Conservation (phyloP, 1,140 invertebrate species). For the Drosophila ironensis region DNA sequence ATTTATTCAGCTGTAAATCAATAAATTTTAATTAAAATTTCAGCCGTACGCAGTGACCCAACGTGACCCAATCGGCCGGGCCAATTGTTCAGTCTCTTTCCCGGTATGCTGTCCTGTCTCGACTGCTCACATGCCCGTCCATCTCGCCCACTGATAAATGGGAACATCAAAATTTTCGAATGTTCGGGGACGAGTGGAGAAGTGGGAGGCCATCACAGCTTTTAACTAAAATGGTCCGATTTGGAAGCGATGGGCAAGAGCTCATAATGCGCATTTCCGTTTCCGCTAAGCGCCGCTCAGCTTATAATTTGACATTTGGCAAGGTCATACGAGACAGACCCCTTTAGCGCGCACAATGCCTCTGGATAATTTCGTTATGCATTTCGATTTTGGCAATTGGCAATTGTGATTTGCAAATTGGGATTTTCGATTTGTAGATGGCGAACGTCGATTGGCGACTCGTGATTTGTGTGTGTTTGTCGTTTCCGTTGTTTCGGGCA, state of each 20-base stretch:
- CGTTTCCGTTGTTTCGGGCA: conserved; percentile 18
- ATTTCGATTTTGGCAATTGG: conserved; percentile 71
- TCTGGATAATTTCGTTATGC: conserved; percentile 65
- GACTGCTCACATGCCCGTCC: neutral
- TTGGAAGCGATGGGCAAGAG: conserved; percentile 36
- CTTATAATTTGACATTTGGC: conserved; percentile 75
- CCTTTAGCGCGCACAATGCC: neutral
- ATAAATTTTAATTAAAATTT: conserved; percentile 80
- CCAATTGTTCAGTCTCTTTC: conserved; percentile 52
- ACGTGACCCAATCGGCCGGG: conserved; percentile 35
- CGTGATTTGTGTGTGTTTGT: conserved; percentile 18
- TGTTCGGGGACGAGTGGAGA: neutral
- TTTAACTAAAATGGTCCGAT: conserved; percentile 54
- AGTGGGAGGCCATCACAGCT: conserved; percentile 14
- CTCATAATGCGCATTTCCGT: conserved; percentile 72
- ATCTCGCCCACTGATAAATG: conserved; percentile 31
- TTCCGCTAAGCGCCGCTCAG: conserved; percentile 62
- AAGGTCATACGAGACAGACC: conserved; percentile 40
- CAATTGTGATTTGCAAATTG: conserved; percentile 46
- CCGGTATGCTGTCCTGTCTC: neutral
- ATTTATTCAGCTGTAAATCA: conserved; percentile 79
- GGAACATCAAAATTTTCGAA: conserved; percentile 45
- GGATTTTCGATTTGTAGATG: conserved; percentile 52
- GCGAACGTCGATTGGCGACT: conserved; percentile 20
- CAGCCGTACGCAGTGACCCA: conserved; percentile 56